A percentile compares a stretch with the other conserved stretches of the same genome.
phyloP scores from a whole-genome alignment of 2,113 vertebrate genomes.

The Osmerus eperlanus region DNA sequence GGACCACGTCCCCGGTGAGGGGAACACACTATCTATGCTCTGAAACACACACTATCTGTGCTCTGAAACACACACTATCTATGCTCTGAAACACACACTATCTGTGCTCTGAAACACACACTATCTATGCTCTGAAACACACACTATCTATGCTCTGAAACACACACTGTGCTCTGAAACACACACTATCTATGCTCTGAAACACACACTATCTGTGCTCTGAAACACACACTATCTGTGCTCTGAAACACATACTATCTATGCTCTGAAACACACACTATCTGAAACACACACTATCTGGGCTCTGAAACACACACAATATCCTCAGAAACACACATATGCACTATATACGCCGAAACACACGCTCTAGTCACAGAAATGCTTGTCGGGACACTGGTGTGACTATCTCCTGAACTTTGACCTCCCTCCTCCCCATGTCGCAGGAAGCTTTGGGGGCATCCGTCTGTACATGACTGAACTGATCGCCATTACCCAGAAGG shows the following conservation, averaged over 20 bases:
- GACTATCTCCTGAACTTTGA: background rate
- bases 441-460: slow-evolving; percentile 93
- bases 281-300: background rate
- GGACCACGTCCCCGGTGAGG: slow-evolving; percentile 91
- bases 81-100: background rate
- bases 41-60: background rate
- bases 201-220: background rate
- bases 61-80: background rate
- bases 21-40: background rate
- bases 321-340: background rate
- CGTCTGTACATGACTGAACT: slow-evolving; percentile 92
- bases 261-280: background rate
- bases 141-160: background rate
- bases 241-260: background rate
- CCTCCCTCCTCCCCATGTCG: background rate
- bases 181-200: no score
- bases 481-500: slow-evolving; percentile 89
- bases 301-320: background rate
- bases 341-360: background rate
- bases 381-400: background rate
- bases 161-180: no score
- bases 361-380: background rate
- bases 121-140: background rate
- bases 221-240: background rate
- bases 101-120: background rate